Conservation (phyloP, 2,797 vertebrate genomes). For the Macrochelys suwanniensis region DNA sequence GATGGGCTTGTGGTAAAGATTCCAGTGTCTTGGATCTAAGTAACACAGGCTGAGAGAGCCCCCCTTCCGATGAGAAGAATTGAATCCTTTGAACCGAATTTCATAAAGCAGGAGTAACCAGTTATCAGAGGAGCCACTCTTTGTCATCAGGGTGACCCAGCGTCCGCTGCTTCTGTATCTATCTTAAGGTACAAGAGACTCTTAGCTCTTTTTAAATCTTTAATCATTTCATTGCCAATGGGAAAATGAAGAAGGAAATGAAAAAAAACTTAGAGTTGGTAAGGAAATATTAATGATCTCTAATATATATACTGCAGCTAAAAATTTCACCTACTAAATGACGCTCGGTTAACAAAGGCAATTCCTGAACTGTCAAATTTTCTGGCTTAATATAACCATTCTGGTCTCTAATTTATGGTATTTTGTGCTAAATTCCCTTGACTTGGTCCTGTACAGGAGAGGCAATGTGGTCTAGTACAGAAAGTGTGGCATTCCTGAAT, state of each 20-base stretch:
- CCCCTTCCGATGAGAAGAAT: not conserved
- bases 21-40: too few species aligned
- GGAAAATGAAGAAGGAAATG: not conserved
- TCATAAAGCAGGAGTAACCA: not conserved
- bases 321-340: not conserved
- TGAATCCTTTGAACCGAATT: not conserved
- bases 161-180: not conserved
- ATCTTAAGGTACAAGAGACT: not conserved
- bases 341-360: not conserved
- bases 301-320: not conserved
- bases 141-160: not conserved
- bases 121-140: not conserved
- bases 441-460: not conserved
- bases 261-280: accelerated
- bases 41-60: not conserved
- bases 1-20: too few species aligned
- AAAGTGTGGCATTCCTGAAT: not conserved
- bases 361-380: not conserved
- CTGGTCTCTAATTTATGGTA: not conserved
- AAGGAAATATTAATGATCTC: not conserved
- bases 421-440: not conserved
- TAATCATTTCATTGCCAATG: not conserved
- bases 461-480: not conserved
- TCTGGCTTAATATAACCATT: not conserved
- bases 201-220: not conserved